Conservation (phyloP, 2,888 invertebrate species). For the Drosophila villosipedis region DNA sequence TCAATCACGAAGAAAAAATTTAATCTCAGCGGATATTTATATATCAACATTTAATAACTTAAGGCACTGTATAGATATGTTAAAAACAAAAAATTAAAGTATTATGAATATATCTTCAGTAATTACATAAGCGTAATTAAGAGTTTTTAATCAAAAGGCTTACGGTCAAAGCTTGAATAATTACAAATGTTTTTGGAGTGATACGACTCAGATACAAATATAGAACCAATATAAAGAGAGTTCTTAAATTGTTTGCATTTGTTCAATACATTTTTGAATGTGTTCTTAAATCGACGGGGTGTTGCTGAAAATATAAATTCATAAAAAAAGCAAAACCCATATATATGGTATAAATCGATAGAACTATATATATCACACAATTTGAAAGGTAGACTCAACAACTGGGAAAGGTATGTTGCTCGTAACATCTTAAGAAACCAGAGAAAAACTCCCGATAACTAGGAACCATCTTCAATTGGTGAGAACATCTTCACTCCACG, state of each 20-base stretch:
- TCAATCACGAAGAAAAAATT: background rate
- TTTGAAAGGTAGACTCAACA: background rate
- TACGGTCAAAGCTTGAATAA: background rate
- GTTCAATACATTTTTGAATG: background rate
- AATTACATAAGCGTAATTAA: background rate
- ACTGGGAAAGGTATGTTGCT: background rate
- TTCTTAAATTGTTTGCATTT: background rate
- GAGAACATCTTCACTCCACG: background rate
- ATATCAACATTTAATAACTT: background rate
- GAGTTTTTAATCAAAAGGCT: background rate
- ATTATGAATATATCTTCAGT: background rate
- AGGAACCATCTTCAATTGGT: background rate
- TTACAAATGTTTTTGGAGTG: too few relatives aligned
- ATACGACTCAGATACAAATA: background rate
- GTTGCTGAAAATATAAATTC: background rate
- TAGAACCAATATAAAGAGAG: background rate
- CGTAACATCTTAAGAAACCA: background rate
- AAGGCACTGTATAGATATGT: background rate
- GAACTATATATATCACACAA: too few relatives aligned
- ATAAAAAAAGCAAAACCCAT: too few relatives aligned
- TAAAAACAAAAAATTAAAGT: background rate
- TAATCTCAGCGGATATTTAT: background rate
- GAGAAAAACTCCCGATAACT: background rate
- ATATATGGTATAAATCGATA: too few relatives aligned
- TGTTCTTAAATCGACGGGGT: background rate